Percentiles rank a stretch among this genome's conserved stretches.
Conservation (phyloP, 2,797 vertebrate species). For the Rhinoraja longicauda region DNA sequence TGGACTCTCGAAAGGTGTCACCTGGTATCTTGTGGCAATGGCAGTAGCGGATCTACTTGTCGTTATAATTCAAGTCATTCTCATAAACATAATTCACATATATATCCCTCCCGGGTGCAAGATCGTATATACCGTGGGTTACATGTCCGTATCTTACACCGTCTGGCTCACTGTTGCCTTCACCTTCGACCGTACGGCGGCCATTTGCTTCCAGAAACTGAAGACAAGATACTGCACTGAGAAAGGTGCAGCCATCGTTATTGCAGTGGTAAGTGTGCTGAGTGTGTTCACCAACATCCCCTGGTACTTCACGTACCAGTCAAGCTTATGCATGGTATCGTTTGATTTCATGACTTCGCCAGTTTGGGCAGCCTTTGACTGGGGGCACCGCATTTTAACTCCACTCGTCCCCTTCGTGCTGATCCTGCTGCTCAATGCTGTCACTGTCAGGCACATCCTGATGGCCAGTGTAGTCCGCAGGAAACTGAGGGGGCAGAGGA, state of each 20-base stretch:
- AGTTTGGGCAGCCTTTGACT: background rate
- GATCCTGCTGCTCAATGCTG: background rate
- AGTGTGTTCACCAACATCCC: background rate
- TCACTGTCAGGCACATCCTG: background rate
- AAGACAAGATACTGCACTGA: background rate
- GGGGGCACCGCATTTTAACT: background rate
- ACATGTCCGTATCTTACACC: background rate
- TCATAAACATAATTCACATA: too few relatives aligned
- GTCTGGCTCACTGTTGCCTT: conserved; percentile 5
- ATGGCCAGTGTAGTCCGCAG: background rate
- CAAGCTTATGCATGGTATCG: background rate
- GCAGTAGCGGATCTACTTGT: too few relatives aligned
- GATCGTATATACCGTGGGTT: too few relatives aligned
- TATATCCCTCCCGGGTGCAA: too few relatives aligned
- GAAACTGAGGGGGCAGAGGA: background rate
- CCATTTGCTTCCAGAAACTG: background rate
- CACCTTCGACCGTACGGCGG: background rate
- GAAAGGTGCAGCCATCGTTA: background rate
- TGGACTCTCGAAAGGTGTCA: too few relatives aligned
- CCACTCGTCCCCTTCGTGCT: background rate
- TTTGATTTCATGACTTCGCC: background rate
- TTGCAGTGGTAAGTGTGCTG: background rate
- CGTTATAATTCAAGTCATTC: too few relatives aligned
- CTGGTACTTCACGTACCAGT: background rate
- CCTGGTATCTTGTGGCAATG: too few relatives aligned